Base-by-base conservation (phyloP, 1,140 invertebrate genomes). In the Leptinotarsa texana region DNA sequence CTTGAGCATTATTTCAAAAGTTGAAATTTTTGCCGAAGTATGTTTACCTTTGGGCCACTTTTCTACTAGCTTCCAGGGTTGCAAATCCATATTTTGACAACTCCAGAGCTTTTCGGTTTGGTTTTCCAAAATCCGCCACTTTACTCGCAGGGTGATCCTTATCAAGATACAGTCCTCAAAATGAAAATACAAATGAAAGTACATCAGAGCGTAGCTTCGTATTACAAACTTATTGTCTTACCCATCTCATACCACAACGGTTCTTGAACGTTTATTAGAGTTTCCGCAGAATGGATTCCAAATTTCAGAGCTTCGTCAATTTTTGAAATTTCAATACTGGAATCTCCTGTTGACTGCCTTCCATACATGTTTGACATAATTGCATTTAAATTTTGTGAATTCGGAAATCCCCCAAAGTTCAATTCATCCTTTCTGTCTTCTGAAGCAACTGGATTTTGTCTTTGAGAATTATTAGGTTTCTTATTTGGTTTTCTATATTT, bases 51-150 rank as follows among this genome's bases (percentile, higher is more conserved):
- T 80, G 63, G 42, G 85, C 85, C 1, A 89, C 80, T 77, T 84
- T 86, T 18, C 83, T 81, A n/a, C 88, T 87, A 0, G 91, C 90
- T 81, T 93, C 89, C 2, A 93, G 84, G 0, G 90, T 87, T 0
- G 92, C 92, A 79, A 92, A 93, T 2, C 91, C 92, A 74, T 89
- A 91, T 78, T 87, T 86, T n/a, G 92, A 89, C 63, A 91, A 87
- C 48, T 87, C 85, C 73, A 88, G 88, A 2, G 91, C 89, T 78
- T 89, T 89, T 61, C 89, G 87, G 1, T 88, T 89, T 61, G 93
- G 92, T 65, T 89, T 88, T 81, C 93, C 93, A 85, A 94, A 93
- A 4, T 90, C 89, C 3, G 92, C 93, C 33, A 94, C 89, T 81
- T 89, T 92, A n/a, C 87, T 86, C 2, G 91, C 92, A n/a, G 93